phyloP scores from a whole-genome alignment of 2,113 vertebrate genomes.

The Hucho hucho region DNA sequence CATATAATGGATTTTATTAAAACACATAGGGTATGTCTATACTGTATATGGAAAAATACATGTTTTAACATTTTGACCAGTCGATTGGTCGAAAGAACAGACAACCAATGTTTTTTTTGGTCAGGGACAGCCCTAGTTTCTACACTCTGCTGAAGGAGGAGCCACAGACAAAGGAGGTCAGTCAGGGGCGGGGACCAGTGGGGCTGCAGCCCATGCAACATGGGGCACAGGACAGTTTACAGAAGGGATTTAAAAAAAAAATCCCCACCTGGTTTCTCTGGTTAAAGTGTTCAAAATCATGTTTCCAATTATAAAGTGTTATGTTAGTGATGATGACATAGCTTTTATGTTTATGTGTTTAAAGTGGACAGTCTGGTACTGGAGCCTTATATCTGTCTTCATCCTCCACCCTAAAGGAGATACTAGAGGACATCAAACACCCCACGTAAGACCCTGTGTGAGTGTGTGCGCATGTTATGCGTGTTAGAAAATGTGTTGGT shows the following conservation, averaged over 20 bases:
- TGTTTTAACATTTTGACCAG: no score
- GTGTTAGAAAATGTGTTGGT: no score
- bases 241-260: constrained; percentile 53
- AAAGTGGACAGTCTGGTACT: constrained; percentile 77
- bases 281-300: neutral
- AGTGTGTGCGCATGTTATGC: no score
- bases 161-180: constrained; percentile 65
- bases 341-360: neutral
- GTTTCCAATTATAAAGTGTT: neutral
- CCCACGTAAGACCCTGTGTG: constrained; percentile 81
- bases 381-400: constrained; percentile 78
- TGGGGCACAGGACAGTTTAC: constrained; percentile 68
- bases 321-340: neutral
- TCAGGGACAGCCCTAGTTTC: no score
- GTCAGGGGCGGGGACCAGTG: constrained; percentile 3
- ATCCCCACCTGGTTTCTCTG: no score
- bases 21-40: no score
- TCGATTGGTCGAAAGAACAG: no score
- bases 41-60: no score
- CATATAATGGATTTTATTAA: no score
- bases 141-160: constrained; percentile 55
- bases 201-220: constrained; percentile 50
- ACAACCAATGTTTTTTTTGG: no score
- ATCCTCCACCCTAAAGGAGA: constrained; percentile 86
- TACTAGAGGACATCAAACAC: constrained; percentile 96